Percentiles rank a stretch among this genome's conserved stretches.
Evolutionary conservation across 2,888 invertebrate species (phyloP).

Genomic region (Homarus gammarus): DNA sequence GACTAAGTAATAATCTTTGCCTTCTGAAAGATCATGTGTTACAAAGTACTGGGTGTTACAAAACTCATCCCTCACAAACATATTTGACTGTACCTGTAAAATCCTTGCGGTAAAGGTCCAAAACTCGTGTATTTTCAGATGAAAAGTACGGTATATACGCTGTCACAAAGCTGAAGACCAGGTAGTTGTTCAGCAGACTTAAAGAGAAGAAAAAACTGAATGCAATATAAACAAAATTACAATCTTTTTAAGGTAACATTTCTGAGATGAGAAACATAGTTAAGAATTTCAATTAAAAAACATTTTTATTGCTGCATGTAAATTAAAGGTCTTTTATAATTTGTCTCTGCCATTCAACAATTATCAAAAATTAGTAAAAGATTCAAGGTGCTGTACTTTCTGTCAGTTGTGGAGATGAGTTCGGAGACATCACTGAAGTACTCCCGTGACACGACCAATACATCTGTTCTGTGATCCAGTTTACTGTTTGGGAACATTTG

Average conservation of each 20-base stretch:
- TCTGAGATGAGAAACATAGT: no score
- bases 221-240: not conserved
- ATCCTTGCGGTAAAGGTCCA: constrained; percentile 73
- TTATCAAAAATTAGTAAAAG: no score
- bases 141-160: constrained; percentile 79
- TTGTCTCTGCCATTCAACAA: no score
- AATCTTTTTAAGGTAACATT: no score
- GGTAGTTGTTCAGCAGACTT: constrained; percentile 78
- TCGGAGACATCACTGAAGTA: constrained; percentile 78
- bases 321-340: no score
- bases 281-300: no score
- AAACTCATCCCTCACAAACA: no score
- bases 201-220: constrained; percentile 66
- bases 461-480: constrained; percentile 76
- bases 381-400: constrained; percentile 77
- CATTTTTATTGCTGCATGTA: no score
- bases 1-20: no score
- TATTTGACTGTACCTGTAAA: constrained; percentile 72
- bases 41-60: no score
- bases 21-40: no score
- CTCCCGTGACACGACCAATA: constrained; percentile 78
- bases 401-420: constrained; percentile 77
- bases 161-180: constrained; percentile 79
- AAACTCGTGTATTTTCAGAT: constrained; percentile 78
- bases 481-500: constrained; percentile 75